Base-by-base conservation (phyloP, 2,797 vertebrate species). In the Malurus leucopterus region DNA sequence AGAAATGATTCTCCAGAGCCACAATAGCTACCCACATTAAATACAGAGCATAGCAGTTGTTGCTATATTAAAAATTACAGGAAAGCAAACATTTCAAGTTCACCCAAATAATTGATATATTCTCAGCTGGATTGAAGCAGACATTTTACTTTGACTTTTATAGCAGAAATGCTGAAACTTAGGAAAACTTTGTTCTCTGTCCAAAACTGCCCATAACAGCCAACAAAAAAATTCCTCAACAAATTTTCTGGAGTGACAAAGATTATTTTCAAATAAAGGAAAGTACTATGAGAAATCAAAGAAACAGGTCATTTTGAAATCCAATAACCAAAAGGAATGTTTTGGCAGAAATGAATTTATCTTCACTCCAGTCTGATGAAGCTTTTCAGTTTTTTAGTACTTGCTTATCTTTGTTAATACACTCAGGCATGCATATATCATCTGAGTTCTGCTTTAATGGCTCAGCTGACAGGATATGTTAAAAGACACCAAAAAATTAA, bases 391-490 rank as follows among this genome's bases (percentile, higher is more conserved):
- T 59, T 86, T 92, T 90, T 57, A 86, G 43, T 84, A 61, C 43
- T 78, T 54, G 68, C 46, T 90, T 93, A 86, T 70, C 86, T 88
- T 79, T 88, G 71, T 69, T 89, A 74, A 80, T 82, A 91, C 20
- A 65, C 43, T 72, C n/a, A 84, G 71, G 43, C 57, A 86, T 9
- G 27, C n/a, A 51, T 15, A 16, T 30, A 76, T 86, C 77, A 84
- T 76, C 80, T 50, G 29, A 87, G 27, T 24, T 89, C 71, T 61
- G 53, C 32, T 88, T 89, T 89, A 81, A 89, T 72, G 27, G 58
- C 11, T 71, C 18, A 74, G 57, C 13, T 5, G 11, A 77, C 47
- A 65, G 46, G 19, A 64, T 74, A 80, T 17, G 21, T 47, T 83
- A 77, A 74, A 85, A 71, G 40, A 85, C 44, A 87, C 8, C 6